Conservation (phyloP, 2,113 vertebrate species). For the Nymphicus hollandicus region DNA sequence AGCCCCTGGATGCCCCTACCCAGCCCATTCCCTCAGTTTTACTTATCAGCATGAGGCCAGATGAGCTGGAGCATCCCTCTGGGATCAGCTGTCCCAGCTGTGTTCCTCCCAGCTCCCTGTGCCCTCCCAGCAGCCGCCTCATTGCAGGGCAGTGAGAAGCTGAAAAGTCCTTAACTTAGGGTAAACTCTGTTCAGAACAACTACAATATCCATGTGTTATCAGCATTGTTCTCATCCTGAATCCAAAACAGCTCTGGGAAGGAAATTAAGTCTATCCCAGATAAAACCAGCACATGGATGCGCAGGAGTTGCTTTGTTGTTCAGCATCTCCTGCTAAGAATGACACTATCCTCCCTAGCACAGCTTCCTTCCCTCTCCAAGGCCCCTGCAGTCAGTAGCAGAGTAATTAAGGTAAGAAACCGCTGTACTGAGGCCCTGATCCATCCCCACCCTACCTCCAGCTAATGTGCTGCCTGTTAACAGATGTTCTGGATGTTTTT, state of each 20-base stretch:
- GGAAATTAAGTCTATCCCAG: neutral
- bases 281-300: neutral
- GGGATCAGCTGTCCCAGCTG: neutral
- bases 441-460: neutral
- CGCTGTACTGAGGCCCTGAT: accelerated
- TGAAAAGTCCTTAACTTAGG: neutral
- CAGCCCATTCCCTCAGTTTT: neutral
- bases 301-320: neutral
- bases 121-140: neutral
- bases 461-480: neutral
- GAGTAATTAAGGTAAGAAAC: neutral
- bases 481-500: neutral
- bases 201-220: neutral
- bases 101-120: neutral
- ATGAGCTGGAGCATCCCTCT: neutral
- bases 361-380: neutral
- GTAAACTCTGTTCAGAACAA: neutral
- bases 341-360: neutral
- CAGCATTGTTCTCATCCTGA: neutral
- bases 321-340: neutral
- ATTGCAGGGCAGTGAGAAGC: neutral
- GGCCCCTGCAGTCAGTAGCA: neutral
- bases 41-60: neutral
- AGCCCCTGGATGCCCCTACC: neutral
- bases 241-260: neutral